These are phyloP conservation scores for Malurus cyaneus DNA, from an alignment of 2,113 vertebrate genomes.

Conservation along the genomic window DNA sequence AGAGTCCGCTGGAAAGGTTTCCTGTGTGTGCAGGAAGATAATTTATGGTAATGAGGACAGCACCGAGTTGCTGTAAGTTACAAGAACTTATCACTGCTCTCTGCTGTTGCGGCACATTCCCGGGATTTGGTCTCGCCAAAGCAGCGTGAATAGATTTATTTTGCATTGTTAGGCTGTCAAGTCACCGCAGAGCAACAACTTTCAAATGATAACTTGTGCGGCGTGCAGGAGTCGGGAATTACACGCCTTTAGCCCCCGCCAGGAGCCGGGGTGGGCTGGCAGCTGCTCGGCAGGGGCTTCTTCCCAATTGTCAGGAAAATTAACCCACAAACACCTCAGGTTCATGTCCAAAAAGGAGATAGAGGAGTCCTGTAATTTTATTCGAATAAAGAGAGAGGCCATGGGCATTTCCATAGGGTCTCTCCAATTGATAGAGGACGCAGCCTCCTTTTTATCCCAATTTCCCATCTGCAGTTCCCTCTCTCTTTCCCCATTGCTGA, in stretches of 20 bases:
- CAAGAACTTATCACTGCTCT: constrained; percentile 70
- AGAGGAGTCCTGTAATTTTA: too few relatives aligned
- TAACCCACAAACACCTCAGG: too few relatives aligned
- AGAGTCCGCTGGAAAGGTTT: constrained; percentile 21
- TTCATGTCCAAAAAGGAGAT: too few relatives aligned
- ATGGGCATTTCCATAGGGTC: too few relatives aligned
- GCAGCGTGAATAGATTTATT: constrained; percentile 76
- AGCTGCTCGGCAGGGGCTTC: background rate
- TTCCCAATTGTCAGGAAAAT: background rate
- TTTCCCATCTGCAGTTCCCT: too few relatives aligned
- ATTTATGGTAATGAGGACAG: constrained; percentile 68
- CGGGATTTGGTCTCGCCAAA: constrained; percentile 60
- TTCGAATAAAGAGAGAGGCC: too few relatives aligned
- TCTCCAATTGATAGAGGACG: too few relatives aligned
- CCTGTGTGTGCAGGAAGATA: constrained; percentile 48
- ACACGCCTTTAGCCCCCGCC: constrained; percentile 48
- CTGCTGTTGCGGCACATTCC: constrained; percentile 65
- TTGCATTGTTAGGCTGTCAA: constrained; percentile 78
- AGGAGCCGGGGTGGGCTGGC: background rate
- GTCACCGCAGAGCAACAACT: constrained; percentile 71
- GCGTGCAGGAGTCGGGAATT: constrained; percentile 67
- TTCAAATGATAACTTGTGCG: constrained; percentile 65
- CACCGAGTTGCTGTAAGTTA: constrained; percentile 43
- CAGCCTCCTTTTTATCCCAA: too few relatives aligned
- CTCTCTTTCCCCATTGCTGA: too few relatives aligned